Conservation (phyloP, 2,797 vertebrate genomes). For the Alauda arvensis region DNA sequence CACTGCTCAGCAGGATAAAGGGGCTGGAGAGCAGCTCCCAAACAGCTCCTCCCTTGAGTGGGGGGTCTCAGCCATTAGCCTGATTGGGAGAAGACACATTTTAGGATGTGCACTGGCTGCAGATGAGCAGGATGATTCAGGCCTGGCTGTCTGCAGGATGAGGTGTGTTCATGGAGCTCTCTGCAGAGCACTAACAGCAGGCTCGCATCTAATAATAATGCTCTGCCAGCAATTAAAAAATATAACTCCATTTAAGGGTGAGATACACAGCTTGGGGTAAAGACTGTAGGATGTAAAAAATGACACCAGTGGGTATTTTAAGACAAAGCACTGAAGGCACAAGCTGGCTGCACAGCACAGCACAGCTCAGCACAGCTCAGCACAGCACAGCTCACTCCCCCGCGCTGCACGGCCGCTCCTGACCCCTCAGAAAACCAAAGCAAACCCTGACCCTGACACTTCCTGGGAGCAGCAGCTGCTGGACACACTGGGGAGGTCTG, state of each 20-base stretch:
- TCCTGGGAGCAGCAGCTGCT: neutral
- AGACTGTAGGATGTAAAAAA: conserved; percentile 52
- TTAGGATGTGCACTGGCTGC: neutral
- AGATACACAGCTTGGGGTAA: conserved; percentile 45
- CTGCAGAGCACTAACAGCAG: neutral
- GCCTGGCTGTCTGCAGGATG: conserved; percentile 3
- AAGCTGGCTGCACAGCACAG: neutral
- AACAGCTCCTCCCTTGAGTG: neutral
- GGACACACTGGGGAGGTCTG: neutral
- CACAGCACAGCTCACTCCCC: neutral
- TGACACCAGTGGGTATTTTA: conserved; percentile 55
- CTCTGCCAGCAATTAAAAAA: conserved; percentile 53
- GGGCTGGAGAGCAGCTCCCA: neutral
- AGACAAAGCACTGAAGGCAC: conserved; percentile 40
- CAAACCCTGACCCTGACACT: accelerated
- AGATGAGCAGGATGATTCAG: conserved; percentile 28
- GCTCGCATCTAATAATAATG: conserved; percentile 16
- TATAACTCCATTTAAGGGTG: conserved; percentile 48
- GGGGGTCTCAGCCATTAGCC: neutral
- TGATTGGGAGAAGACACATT: neutral
- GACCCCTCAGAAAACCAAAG: neutral
- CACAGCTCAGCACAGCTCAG: no score
- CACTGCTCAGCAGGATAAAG: neutral
- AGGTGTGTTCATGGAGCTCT: neutral
- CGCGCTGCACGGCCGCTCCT: accelerated